A percentile compares a stretch with the other conserved stretches of the same genome.
These are phyloP conservation scores for Cephalopholis sonnerati DNA, from an alignment of 2,113 vertebrate genomes.

Conservation along the genomic window DNA sequence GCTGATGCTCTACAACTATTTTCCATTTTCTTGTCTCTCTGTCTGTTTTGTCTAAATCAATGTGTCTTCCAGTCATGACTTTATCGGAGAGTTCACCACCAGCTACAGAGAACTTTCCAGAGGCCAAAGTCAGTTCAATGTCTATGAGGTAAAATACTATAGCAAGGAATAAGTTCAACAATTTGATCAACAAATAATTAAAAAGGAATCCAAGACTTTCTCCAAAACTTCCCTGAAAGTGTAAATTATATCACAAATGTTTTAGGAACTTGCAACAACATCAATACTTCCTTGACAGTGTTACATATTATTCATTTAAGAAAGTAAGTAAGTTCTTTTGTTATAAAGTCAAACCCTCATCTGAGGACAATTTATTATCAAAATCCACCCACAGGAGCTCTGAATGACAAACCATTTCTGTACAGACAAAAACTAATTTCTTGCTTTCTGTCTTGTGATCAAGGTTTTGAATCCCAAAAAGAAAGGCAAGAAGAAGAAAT, in stretches of 20 bases:
- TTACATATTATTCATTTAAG: slow-evolving; percentile 40
- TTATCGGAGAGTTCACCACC: slow-evolving; percentile 98
- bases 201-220: not conserved
- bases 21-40: not conserved
- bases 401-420: slow-evolving; percentile 5
- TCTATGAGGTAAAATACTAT: slow-evolving; percentile 89
- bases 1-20: not conserved
- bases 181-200: not conserved
- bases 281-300: not conserved
- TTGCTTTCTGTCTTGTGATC: slow-evolving; percentile 19
- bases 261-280: slow-evolving; percentile 10
- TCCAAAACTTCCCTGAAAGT: not conserved
- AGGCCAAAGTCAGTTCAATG: slow-evolving; percentile 96
- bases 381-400: not conserved
- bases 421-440: not conserved
- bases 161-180: not conserved
- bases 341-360: slow-evolving; percentile 11
- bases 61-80: slow-evolving; percentile 89
- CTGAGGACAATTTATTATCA: not conserved
- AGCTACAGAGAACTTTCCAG: slow-evolving; percentile 96
- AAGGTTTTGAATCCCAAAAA: slow-evolving; percentile 97
- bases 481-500: slow-evolving; percentile 99
- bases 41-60: not conserved
- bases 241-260: not conserved
- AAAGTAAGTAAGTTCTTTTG: not conserved